Conservation (phyloP, 2,113 vertebrate species). For the Bagarius yarrelli region DNA sequence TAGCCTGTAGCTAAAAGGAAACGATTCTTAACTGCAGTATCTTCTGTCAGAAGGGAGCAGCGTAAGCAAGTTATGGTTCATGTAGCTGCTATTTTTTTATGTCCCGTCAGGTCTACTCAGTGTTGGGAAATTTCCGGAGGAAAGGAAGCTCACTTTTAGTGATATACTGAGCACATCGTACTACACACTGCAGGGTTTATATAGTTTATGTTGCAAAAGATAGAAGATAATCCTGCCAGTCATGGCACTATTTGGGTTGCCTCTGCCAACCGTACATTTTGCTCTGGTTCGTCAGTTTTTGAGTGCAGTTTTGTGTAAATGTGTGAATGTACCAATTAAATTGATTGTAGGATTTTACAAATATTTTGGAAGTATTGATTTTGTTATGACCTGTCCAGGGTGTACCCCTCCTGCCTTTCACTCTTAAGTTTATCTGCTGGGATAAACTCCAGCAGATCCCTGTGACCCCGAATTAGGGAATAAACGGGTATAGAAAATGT, state of each 20-base stretch:
- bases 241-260: neutral
- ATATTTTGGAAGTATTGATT: too few species aligned
- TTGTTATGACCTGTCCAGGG: too few species aligned
- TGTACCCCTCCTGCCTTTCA: too few species aligned
- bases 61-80: neutral
- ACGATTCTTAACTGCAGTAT: neutral
- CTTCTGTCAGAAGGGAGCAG: neutral
- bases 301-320: neutral
- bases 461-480: too few species aligned
- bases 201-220: neutral
- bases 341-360: too few species aligned
- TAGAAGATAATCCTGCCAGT: neutral
- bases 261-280: neutral
- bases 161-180: neutral
- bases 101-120: neutral
- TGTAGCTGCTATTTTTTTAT: neutral
- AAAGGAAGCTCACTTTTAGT: neutral
- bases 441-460: too few species aligned
- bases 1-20: neutral
- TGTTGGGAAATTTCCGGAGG: neutral
- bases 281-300: neutral
- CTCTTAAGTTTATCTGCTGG: too few species aligned
- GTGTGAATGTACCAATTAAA: neutral
- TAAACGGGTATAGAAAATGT: too few species aligned
- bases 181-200: neutral